Conservation (phyloP, 2,888 invertebrate species). For the Apomyelois bistriatella region DNA sequence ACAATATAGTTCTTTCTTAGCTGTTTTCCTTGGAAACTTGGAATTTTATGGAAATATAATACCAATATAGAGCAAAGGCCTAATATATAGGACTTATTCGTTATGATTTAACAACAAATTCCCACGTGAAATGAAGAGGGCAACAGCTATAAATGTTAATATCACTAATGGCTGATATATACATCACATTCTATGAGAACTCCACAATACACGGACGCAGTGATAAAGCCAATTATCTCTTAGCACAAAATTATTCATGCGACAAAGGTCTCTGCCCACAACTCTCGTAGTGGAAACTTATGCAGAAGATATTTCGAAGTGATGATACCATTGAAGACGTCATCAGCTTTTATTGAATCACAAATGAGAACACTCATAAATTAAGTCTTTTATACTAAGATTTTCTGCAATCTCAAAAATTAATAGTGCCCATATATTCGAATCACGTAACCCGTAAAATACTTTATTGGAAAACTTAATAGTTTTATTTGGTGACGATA, state of each 20-base stretch:
- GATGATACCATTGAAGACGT: not conserved
- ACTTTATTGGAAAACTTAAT: not conserved
- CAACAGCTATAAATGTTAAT: not conserved
- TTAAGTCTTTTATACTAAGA: not conserved
- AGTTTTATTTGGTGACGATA: not conserved
- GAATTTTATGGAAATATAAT: too few relatives aligned
- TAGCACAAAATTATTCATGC: constrained; percentile 27
- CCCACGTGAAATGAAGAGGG: too few relatives aligned
- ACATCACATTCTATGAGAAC: not conserved
- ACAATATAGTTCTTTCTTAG: too few relatives aligned
- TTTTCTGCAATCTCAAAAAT: not conserved
- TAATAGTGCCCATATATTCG: not conserved
- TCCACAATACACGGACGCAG: constrained; percentile 26
- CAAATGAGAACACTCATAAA: constrained; percentile 2
- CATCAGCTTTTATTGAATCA: not conserved
- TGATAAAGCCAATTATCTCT: constrained; percentile 37
- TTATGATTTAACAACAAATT: too few relatives aligned
- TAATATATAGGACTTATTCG: too few relatives aligned
- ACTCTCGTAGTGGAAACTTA: not conserved
- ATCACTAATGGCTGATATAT: not conserved
- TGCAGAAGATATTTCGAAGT: not conserved
- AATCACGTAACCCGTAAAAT: not conserved
- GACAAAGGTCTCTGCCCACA: constrained; percentile 4
- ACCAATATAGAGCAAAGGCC: too few relatives aligned
- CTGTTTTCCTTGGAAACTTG: too few relatives aligned